A percentile compares a stretch with the other conserved stretches of the same genome.
Conservation (phyloP, 2,888 invertebrate species). For the Sarcophaga subvicina region DNA sequence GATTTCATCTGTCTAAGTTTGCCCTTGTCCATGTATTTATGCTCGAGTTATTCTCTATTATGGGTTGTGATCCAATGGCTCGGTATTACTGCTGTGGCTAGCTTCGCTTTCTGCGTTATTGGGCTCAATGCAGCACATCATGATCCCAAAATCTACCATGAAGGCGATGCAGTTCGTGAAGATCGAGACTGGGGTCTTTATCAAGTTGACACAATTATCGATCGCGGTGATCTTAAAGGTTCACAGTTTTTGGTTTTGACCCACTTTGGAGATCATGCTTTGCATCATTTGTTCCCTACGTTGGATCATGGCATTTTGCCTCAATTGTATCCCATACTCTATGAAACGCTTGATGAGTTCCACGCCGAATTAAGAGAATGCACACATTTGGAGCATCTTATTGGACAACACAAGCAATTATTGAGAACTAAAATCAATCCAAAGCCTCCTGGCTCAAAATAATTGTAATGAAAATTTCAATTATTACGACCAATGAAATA, state of each 20-base stretch:
- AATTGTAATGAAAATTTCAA: not conserved
- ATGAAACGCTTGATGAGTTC: conserved; percentile 80
- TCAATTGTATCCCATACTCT: conserved; percentile 84
- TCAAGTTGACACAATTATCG: conserved; percentile 89
- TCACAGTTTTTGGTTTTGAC: conserved; percentile 87
- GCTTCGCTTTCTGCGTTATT: conserved; percentile 85
- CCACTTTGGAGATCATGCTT: conserved; percentile 89
- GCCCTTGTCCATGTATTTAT: conserved; percentile 81
- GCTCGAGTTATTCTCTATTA: conserved; percentile 75
- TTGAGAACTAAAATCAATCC: conserved; percentile 82
- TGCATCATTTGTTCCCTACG: conserved; percentile 92
- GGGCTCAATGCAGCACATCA: conserved; percentile 90
- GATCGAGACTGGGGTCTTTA: conserved; percentile 89
- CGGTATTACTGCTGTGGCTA: conserved; percentile 83
- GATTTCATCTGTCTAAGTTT: conserved; percentile 81
- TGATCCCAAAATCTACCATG: conserved; percentile 90
- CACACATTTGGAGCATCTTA: conserved; percentile 85
- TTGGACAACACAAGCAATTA: conserved; percentile 87
- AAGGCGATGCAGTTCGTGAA: conserved; percentile 85
- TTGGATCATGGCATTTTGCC: conserved; percentile 89
- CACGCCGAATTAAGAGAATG: conserved; percentile 80
- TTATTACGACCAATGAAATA: not conserved
- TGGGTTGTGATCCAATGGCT: conserved; percentile 82
- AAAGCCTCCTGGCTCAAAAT: conserved; percentile 74
- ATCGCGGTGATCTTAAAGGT: conserved; percentile 86